Evolutionary conservation across 2,888 invertebrate species (phyloP).

Genomic region (Apotomis capreana): DNA sequence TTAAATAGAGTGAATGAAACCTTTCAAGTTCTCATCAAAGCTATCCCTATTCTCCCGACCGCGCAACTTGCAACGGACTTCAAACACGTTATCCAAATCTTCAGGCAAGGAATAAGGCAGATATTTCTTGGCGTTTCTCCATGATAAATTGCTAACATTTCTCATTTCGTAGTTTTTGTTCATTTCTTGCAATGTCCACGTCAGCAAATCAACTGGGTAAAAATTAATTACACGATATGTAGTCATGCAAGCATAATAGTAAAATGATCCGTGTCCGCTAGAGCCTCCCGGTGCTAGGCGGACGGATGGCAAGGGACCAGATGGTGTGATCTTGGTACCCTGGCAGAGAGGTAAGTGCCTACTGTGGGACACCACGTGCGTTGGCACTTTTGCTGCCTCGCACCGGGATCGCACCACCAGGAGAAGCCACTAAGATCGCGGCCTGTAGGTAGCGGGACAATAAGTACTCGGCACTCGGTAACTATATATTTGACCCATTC

Average conservation of each 20-base stretch:
- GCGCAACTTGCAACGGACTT: slow-evolving; percentile 57
- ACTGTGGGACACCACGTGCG: too few relatives aligned
- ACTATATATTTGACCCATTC: too few relatives aligned
- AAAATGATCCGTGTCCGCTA: too few relatives aligned
- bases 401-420: too few relatives aligned
- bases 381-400: too few relatives aligned
- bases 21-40: slow-evolving; percentile 80
- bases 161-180: slow-evolving; percentile 49
- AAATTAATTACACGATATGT: neutral
- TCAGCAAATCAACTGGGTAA: slow-evolving; percentile 60
- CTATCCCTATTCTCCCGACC: slow-evolving; percentile 56
- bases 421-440: too few relatives aligned
- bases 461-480: too few relatives aligned
- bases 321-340: too few relatives aligned
- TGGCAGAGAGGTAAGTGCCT: too few relatives aligned
- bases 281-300: too few relatives aligned
- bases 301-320: too few relatives aligned
- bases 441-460: too few relatives aligned
- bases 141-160: slow-evolving; percentile 46
- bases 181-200: slow-evolving; percentile 55
- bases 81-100: slow-evolving; percentile 59
- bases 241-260: neutral
- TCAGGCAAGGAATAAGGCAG: slow-evolving; percentile 59
- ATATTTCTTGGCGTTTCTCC: slow-evolving; percentile 50
- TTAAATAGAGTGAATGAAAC: slow-evolving; percentile 66